Evolutionary conservation across 1,140 invertebrate species (phyloP).

Genomic region (Orussus abietinus): DNA sequence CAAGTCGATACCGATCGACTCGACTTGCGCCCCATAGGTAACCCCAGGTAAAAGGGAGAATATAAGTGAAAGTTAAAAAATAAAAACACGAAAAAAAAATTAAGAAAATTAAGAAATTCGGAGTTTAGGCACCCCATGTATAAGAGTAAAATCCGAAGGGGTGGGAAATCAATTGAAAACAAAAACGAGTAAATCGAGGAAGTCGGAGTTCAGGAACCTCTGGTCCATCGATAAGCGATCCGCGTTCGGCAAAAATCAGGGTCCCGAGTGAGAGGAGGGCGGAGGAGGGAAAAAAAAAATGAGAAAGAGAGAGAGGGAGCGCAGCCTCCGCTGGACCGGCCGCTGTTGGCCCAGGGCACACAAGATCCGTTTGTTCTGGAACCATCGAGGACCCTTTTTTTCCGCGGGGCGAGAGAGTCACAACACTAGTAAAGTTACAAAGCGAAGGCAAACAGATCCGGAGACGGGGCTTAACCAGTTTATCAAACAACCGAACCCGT

Average conservation of each 20-base stretch:
- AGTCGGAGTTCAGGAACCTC: too few relatives aligned
- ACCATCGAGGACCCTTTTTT: conserved; percentile 36
- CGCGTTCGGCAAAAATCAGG: too few relatives aligned
- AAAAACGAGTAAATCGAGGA: too few relatives aligned
- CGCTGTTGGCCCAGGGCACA: conserved; percentile 36
- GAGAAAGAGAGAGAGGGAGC: conserved; percentile 2
- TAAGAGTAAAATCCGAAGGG: too few relatives aligned
- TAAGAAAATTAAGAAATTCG: too few relatives aligned
- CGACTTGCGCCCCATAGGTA: conserved; percentile 32
- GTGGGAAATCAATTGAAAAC: too few relatives aligned
- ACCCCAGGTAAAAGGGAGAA: too few relatives aligned
- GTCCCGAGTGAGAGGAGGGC: not conserved
- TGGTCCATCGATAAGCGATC: not conserved
- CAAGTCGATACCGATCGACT: conserved; percentile 34
- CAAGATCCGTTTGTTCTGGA: conserved; percentile 38
- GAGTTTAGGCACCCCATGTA: too few relatives aligned
- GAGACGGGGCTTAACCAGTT: conserved; percentile 38
- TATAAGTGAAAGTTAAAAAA: too few relatives aligned
- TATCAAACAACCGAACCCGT: conserved; percentile 37
- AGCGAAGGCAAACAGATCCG: conserved; percentile 40
- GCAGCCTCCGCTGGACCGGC: not conserved
- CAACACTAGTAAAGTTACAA: conserved; percentile 46
- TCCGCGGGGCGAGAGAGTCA: conserved; percentile 32
- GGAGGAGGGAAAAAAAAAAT: not conserved
- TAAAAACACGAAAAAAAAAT: too few relatives aligned